A percentile compares a stretch with the other conserved stretches of the same genome.
Evolutionary conservation across 2,888 invertebrate species (phyloP).

Genomic region (Pomacea canaliculata): DNA sequence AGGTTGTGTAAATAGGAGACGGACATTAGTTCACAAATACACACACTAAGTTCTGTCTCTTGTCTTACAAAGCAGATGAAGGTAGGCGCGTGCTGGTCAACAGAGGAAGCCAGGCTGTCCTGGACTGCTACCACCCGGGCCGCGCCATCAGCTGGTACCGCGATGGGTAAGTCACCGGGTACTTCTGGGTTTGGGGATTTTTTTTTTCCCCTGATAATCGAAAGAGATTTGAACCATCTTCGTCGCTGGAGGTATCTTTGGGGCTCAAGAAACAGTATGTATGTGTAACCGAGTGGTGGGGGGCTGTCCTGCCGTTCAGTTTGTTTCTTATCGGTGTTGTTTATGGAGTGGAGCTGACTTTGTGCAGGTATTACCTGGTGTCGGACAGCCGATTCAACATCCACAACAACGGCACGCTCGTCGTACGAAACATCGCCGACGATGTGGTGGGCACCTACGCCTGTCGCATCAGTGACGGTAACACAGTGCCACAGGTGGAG

Average conservation of each 20-base stretch:
- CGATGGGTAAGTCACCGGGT: slow-evolving; percentile 25
- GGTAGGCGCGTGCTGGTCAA: slow-evolving; percentile 16
- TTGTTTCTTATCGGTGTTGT: too few species aligned
- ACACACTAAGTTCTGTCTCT: not conserved
- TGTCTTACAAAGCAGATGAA: not conserved
- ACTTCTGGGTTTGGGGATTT: not conserved
- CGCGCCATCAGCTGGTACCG: slow-evolving; percentile 29
- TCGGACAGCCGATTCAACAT: slow-evolving; percentile 38
- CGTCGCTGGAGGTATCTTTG: too few species aligned
- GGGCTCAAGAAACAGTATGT: too few species aligned
- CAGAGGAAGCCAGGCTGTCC: slow-evolving; percentile 16
- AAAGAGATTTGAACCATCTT: too few species aligned
- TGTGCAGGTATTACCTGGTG: slow-evolving; percentile 41
- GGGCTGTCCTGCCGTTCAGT: too few species aligned
- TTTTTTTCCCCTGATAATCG: not conserved
- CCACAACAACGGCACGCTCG: slow-evolving; percentile 89
- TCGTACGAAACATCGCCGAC: slow-evolving; percentile 89
- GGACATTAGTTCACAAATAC: not conserved
- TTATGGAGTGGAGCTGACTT: too few species aligned
- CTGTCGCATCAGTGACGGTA: slow-evolving; percentile 52
- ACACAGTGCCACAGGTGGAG: slow-evolving; percentile 45
- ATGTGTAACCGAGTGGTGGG: too few species aligned
- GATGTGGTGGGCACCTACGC: slow-evolving; percentile 84
- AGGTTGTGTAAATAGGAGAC: too few species aligned
- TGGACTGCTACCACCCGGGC: slow-evolving; percentile 20